A percentile compares a stretch with the other conserved stretches of the same genome.
Evolutionary conservation across 2,797 vertebrate genomes (phyloP).

Genomic region (Thripadectes ignobilis): DNA sequence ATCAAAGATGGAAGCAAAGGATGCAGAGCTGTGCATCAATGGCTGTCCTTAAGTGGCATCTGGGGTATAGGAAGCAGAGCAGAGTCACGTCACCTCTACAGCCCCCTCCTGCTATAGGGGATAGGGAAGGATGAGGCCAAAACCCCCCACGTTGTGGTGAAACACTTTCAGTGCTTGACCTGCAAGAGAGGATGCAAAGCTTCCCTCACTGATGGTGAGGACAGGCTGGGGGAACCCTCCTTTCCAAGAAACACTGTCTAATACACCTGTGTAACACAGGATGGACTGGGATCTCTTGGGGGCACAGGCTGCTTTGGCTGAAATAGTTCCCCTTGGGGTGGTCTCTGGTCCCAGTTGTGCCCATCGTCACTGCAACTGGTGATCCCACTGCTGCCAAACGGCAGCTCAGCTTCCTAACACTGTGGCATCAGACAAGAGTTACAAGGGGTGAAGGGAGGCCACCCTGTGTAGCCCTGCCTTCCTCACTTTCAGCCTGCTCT

Average conservation of each 20-base stretch:
- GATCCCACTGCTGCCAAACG: background rate
- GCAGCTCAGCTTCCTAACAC: background rate
- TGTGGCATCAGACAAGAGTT: background rate
- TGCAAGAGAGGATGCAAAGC: background rate
- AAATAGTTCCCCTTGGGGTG: background rate
- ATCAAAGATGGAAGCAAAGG: background rate
- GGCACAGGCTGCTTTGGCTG: background rate
- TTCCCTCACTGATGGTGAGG: background rate
- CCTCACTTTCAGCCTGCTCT: background rate
- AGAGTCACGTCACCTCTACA: background rate
- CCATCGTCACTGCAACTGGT: background rate
- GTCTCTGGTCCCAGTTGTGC: background rate
- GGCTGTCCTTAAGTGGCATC: background rate
- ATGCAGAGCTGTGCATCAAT: background rate
- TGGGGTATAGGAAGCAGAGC: background rate
- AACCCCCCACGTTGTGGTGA: accelerated
- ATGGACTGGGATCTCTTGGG: background rate
- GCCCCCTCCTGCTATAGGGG: background rate
- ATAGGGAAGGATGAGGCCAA: background rate
- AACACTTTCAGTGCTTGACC: background rate
- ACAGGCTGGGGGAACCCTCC: background rate
- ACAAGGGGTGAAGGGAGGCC: background rate
- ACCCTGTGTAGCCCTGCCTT: background rate
- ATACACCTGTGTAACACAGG: background rate
- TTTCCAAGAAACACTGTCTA: background rate